Conservation (phyloP, 2,797 vertebrate genomes). For the Spizella passerina region DNA sequence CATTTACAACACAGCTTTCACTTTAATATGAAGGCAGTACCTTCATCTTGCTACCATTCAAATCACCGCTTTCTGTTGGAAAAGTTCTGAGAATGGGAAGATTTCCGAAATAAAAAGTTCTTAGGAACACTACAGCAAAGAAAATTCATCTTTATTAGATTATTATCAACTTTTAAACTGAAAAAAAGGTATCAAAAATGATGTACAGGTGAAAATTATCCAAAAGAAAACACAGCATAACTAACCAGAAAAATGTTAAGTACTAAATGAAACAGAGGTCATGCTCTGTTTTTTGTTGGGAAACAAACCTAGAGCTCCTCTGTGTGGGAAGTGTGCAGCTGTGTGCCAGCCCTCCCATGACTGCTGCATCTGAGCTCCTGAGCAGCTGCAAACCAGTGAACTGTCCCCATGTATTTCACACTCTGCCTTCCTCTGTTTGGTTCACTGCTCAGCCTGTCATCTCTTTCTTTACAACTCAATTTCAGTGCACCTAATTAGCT, state of each 20-base stretch:
- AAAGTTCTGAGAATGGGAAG: neutral
- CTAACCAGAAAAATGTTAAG: neutral
- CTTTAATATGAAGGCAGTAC: neutral
- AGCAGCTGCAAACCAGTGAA: neutral
- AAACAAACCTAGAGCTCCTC: neutral
- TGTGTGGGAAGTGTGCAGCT: neutral
- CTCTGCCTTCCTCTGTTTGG: neutral
- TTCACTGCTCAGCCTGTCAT: neutral
- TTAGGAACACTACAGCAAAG: neutral
- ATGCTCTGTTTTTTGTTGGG: neutral
- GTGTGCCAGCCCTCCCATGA: neutral
- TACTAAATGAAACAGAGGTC: neutral
- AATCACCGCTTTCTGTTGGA: neutral
- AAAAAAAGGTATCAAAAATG: neutral
- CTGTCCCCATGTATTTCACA: neutral
- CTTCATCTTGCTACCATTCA: neutral
- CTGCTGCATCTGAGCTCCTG: neutral
- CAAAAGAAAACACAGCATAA: neutral
- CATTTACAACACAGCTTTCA: neutral
- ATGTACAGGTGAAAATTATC: neutral
- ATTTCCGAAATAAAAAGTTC: neutral
- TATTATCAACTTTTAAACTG: neutral
- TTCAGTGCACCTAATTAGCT: neutral
- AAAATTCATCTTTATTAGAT: neutral
- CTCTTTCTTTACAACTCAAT: neutral